These are phyloP conservation scores for Sebastes jordani DNA, from an alignment of 2,797 vertebrate species.

Conservation along the genomic window DNA sequence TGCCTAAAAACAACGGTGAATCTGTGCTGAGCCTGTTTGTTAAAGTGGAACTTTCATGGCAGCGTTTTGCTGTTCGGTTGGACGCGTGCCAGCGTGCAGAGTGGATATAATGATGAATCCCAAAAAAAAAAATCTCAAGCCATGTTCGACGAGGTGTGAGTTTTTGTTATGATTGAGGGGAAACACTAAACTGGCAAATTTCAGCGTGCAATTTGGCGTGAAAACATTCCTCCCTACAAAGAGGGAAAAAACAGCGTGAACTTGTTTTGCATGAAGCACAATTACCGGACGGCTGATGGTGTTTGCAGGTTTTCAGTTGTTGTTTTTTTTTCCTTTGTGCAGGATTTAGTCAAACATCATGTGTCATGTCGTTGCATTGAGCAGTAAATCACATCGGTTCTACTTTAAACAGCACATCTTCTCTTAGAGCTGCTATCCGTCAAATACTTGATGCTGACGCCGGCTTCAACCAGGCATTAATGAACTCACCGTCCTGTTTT, in stretches of 20 bases:
- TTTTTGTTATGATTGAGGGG: neutral
- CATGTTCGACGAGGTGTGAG: constrained; percentile 1
- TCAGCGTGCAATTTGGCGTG: neutral
- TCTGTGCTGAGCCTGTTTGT: constrained; percentile 1
- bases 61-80: neutral
- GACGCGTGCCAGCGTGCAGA: neutral
- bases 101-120: constrained; percentile 1
- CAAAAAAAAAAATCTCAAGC: neutral
- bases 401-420: neutral
- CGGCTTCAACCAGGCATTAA: neutral
- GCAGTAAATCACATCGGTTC: neutral
- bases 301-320: neutral
- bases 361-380: neutral
- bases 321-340: neutral
- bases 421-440: neutral
- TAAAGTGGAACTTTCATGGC: constrained; percentile 8
- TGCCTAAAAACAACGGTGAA: neutral
- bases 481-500: neutral
- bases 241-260: neutral
- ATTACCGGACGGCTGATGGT: neutral
- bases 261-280: neutral
- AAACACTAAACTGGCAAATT: neutral
- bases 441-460: neutral
- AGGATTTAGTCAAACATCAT: neutral
- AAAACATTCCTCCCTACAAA: neutral